Evolutionary conservation across 1,140 invertebrate species (phyloP).

Genomic region (Caerostris extrusa): DNA sequence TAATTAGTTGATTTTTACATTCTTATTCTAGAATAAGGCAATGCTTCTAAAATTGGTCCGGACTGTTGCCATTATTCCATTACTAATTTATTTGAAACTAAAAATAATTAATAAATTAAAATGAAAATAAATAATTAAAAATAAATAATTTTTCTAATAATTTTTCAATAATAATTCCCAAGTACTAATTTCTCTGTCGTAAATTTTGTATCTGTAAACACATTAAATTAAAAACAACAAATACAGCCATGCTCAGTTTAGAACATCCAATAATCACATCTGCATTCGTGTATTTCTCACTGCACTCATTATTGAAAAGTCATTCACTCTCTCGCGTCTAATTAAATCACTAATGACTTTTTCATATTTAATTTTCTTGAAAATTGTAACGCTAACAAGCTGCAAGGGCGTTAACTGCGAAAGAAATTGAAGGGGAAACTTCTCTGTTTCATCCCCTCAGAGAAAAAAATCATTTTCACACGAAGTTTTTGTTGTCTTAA

Average conservation of each 20-base stretch:
- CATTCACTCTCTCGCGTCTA: not conserved
- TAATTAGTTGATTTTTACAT: no score
- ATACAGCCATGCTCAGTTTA: not conserved
- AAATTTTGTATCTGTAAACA: not conserved
- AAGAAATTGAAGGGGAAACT: constrained; percentile 19
- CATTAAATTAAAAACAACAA: not conserved
- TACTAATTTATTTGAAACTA: no score
- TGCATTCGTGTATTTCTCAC: not conserved
- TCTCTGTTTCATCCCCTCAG: not conserved
- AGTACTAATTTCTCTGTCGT: not conserved
- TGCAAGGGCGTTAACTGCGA: constrained; percentile 2
- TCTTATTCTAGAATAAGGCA: no score
- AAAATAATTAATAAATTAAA: no score
- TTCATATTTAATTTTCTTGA: constrained; percentile 53
- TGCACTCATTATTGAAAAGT: not conserved
- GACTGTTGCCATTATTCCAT: no score
- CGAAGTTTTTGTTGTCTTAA: constrained; percentile 33
- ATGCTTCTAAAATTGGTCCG: no score
- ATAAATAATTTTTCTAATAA: no score
- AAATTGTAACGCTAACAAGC: constrained; percentile 15
- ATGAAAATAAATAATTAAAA: no score
- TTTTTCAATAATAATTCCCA: no score
- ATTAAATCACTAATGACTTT: constrained; percentile 52
- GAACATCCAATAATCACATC: not conserved
- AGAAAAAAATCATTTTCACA: not conserved